phyloP scores from a whole-genome alignment of 2,888 invertebrate genomes.

The Lypha dubia region DNA sequence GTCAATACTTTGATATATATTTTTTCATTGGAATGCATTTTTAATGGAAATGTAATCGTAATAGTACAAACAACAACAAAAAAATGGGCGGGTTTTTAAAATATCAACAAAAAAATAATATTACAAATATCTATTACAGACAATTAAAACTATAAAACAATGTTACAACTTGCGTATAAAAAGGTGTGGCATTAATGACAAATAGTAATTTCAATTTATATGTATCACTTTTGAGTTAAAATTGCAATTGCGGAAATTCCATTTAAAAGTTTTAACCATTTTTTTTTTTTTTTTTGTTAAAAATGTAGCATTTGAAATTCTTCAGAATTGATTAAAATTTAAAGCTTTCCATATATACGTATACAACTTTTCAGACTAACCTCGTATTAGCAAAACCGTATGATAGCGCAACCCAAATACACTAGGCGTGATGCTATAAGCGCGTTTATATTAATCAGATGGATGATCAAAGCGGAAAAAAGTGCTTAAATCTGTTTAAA shows the following conservation, averaged over 20 bases:
- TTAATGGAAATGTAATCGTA: neutral
- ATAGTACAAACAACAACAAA: neutral
- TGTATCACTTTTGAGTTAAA: neutral
- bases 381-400: neutral
- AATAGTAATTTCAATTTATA: neutral
- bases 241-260: neutral
- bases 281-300: neutral
- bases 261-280: neutral
- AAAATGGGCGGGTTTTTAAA: slow-evolving; percentile 16
- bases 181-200: neutral
- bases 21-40: slow-evolving; percentile 34
- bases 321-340: too few relatives aligned
- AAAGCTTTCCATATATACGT: neutral
- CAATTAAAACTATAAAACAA: neutral
- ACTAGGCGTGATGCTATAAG: neutral
- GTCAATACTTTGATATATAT: slow-evolving; percentile 15
- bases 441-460: neutral
- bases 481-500: neutral
- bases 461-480: neutral
- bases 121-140: slow-evolving; percentile 21
- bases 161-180: neutral
- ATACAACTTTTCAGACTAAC: neutral
- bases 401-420: neutral
- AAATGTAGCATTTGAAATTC: neutral
- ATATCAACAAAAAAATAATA: slow-evolving; percentile 16